Evolutionary conservation across 2,113 vertebrate species (phyloP), one percentile per base, ranked within the genome.

Genomic region (Apeltes quadracus): DNA sequence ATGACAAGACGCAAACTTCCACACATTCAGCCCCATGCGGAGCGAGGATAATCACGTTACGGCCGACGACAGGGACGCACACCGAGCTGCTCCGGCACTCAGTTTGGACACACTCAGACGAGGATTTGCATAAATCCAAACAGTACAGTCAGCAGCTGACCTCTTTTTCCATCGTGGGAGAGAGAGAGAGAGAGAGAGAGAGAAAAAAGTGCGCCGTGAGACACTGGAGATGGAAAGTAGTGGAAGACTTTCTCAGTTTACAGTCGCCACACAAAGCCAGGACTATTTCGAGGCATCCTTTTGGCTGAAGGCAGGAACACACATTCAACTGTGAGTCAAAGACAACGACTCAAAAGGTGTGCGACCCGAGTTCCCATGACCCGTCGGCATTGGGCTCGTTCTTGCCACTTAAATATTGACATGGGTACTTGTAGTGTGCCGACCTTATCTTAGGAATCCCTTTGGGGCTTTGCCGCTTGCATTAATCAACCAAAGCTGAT

Each of bases 1-100:
- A 90, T 87, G 87, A 88, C 89, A 91, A 88, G 89, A 90, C 75
- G 61, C 89, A 86, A 86, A 75, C 81, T 53, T 88, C 78, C 81
- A 86, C 77, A 88, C 83, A 84, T 79, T 78, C 82, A 86, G 58
- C 68, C 70, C 81, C 69, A 34, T 27, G 23, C 83, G 11, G 73
- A 83, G 84, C 61, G 44, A 43, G 77, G 81, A 89, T 88, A 86
- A 87, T 87, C 84, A 59, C 80, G 68, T 89, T 83, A 88, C 41
- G 67, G 82, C 72, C 18, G 64, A 88, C 51, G 75, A 85, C 79
- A 63, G 72, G 57, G 57, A 79, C 76, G 39, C 44, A 67, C 82
- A 84, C 76, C 76, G 46, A 85, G 61, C 70, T 54, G 27, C 74
- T 29, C 13, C 62, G 16, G 41, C 76, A 79, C 27, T 76, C 62